These are phyloP conservation scores for Cacatua alba DNA, from an alignment of 2,113 vertebrate genomes.

Conservation along the genomic window DNA sequence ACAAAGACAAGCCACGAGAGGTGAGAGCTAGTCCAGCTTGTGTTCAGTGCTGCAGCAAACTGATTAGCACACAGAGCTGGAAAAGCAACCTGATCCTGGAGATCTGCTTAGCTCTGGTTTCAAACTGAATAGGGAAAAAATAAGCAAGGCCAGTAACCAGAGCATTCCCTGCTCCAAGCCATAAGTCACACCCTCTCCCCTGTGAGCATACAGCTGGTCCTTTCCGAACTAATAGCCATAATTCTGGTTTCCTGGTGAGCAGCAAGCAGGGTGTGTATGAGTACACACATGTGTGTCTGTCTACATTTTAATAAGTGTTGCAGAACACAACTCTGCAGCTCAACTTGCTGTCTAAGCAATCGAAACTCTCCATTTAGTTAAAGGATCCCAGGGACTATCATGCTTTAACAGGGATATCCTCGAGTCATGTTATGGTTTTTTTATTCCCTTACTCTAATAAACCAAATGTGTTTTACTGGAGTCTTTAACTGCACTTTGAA, in stretches of 20 bases:
- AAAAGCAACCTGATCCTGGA: not conserved
- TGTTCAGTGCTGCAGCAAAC: not conserved
- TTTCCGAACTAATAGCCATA: not conserved
- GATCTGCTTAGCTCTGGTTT: not conserved
- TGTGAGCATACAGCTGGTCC: not conserved
- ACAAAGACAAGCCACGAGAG: not conserved
- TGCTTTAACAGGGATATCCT: not conserved
- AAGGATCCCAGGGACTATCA: not conserved
- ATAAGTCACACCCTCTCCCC: not conserved
- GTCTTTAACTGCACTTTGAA: not conserved
- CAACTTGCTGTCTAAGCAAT: not conserved
- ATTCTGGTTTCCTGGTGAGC: not conserved
- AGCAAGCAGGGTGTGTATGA: not conserved
- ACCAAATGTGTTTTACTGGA: not conserved
- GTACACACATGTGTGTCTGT: not conserved
- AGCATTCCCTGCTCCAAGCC: not conserved
- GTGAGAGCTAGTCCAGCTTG: not conserved
- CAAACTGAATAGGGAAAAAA: not conserved
- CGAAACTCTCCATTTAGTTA: not conserved
- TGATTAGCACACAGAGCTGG: not conserved
- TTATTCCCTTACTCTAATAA: not conserved
- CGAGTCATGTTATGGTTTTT: rapidly evolving
- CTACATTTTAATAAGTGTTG: not conserved
- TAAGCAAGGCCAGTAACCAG: not conserved
- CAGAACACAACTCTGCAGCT: not conserved